Evolutionary conservation across 1,140 invertebrate species (phyloP), one percentile per base, ranked within the genome.

Genomic region (Magallana angulata): DNA sequence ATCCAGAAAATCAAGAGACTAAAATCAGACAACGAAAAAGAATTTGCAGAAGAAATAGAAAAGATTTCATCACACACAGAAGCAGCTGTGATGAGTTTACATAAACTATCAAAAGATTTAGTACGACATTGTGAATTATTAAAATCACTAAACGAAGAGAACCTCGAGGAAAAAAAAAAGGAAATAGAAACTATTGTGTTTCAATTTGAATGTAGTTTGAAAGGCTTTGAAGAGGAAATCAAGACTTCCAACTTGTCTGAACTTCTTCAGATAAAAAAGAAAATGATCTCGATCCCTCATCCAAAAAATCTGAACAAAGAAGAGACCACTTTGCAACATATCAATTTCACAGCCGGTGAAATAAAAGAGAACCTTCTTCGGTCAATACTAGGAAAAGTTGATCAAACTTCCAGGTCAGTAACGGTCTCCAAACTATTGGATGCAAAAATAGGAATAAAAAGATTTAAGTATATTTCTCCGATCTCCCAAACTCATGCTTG

Each of bases 391-490:
- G 68, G 68, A 7, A 30, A 76, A 76, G 36, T 76, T 30, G 24
- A 30, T 12, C 68, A 12, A 12, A 76, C 8, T 8, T 76, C 30
- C 5, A 24, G 4, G 11, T 7, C 24, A 76, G 24, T 76, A 2
- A 36, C 1, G 36, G 68, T 76, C 68, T 30, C 68, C 9, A 76
- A 76, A 76, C 24, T 76, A 76, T 76, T 76, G 12, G 68, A 76
- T 12, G 68, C 68, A 18, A 76, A 36, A 11, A 76, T 30, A 76
- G 68, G 68, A 12, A 76, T 11, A 7, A 76, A 24, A 36, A 76
- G 24, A 30, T 30, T 76, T 30, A 76, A 76, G 24, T 76, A 76
- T 30, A 76, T 76, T 36, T 76, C 68, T 76, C 68, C 68, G 3
- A 76, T 76, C 24, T 48, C 68, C 14, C 8, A 76, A 8, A 76